Evolutionary conservation across 1,140 invertebrate species (phyloP), one percentile per base, ranked within the genome.

Genomic region (Aphaenogaster ashmeadi): DNA sequence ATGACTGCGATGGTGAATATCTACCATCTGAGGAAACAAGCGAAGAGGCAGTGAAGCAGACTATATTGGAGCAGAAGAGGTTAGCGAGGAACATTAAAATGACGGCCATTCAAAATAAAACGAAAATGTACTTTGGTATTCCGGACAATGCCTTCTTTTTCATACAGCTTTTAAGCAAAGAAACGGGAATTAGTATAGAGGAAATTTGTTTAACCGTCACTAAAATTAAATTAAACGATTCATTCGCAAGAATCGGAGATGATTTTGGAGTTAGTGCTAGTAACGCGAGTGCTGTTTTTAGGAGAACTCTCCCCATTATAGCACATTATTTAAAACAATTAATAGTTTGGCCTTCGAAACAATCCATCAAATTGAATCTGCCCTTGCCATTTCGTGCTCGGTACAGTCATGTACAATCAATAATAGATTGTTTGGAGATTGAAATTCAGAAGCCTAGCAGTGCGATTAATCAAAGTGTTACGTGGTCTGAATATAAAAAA

Each of bases 401-500:
- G 9, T 67, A 67, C 36, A 41, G 18, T 67, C 7, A 67, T 36
- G 27, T 62, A 11, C 60, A 62, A 33, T 62, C 60, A n/a, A 58
- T 58, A 58, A 58, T 13, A n/a, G 36, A 67, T 38, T 67, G 64
- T 38, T 38, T 67, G n/a, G 36, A 41, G 41, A 67, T 67, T 18
- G 36, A 67, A 13, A 67, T 67, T 67, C 36, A 38, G 18, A 41
- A 67, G 15, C 36, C 36, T 67, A 13, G 33, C 0, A 36, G 6
- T 18, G 36, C 64, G 15, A 1, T 67, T 4, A 36, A 67, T 67
- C 36, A 41, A 67, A 38, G 15, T 41, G 15, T 38, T n/a, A 67
- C 36, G 33, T 67, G 64, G 18, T 67, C 64, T 67, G 64, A 66
- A n/a, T 67, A 67, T 13, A 67, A 67, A 67, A 67, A 66, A 66